phyloP scores from a whole-genome alignment of 2,888 invertebrate species.

The Drosophila macrospina region DNA sequence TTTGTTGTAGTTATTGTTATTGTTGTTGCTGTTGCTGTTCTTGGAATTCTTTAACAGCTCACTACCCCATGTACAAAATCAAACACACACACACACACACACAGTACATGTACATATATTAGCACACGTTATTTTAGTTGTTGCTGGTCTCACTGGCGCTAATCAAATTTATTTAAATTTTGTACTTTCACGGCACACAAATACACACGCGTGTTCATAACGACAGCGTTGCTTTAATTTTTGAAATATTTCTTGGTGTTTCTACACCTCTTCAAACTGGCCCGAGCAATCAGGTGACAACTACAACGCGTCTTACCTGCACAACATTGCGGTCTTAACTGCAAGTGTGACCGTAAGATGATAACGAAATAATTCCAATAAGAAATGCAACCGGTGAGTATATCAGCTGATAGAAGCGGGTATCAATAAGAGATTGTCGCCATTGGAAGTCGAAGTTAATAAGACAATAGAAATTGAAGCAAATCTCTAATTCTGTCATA shows the following conservation, averaged over 20 bases:
- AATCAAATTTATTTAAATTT: constrained; percentile 72
- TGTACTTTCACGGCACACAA: constrained; percentile 64
- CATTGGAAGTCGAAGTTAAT: no score
- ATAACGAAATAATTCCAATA: constrained; percentile 18
- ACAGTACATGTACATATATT: constrained; percentile 8
- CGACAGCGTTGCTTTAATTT: constrained; percentile 27
- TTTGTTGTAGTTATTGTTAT: constrained; percentile 42
- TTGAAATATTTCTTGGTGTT: constrained; percentile 18
- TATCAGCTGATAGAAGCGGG: no score
- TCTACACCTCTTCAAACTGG: constrained; percentile 19
- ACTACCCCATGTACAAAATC: constrained; percentile 26
- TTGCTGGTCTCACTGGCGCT: constrained; percentile 39
- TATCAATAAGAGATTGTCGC: no score
- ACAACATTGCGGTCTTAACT: constrained; percentile 51
- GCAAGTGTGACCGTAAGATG: constrained; percentile 33
- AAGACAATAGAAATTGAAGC: no score
- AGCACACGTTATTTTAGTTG: constrained; percentile 34
- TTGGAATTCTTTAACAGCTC: constrained; percentile 53
- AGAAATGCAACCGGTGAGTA: constrained; percentile 32
- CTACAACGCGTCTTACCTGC: constrained; percentile 62
- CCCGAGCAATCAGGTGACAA: constrained; percentile 60
- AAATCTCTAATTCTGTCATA: no score
- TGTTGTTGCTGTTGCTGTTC: constrained; percentile 51
- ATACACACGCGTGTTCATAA: constrained; percentile 53
- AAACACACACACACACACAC: neutral